Percentiles rank a stretch among this genome's conserved stretches.
Conservation (phyloP, 1,140 invertebrate species). For the Platyura marginata region DNA sequence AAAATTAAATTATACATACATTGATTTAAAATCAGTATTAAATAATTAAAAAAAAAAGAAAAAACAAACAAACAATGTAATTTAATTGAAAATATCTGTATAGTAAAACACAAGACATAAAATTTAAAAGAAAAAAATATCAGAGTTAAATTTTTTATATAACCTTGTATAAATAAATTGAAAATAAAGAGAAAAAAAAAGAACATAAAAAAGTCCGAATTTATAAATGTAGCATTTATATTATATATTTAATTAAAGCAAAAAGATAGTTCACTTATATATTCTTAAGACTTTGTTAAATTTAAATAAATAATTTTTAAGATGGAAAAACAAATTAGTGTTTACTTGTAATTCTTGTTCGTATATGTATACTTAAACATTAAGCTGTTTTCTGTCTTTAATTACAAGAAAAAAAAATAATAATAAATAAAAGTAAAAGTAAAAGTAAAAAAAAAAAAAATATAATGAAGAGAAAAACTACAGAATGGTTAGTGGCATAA, state of each 20-base stretch:
- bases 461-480: constrained; percentile 1
- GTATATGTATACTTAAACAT: not conserved
- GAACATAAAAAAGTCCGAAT: not conserved
- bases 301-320: not conserved
- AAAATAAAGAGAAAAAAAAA: not conserved
- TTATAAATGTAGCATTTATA: not conserved
- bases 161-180: not conserved
- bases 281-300: not conserved
- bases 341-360: not conserved
- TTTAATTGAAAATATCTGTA: no score
- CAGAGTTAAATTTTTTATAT: not conserved
- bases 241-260: not conserved
- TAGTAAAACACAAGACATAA: not conserved
- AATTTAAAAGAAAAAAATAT: not conserved
- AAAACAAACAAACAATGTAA: not conserved
- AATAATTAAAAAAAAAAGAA: not conserved
- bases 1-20: no score
- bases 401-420: not conserved
- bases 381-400: not conserved
- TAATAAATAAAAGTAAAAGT: not conserved
- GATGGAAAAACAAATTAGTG: not conserved
- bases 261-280: not conserved
- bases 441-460: not conserved
- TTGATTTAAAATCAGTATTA: not conserved
- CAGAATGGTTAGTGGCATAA: not conserved